Conservation (phyloP, 2,797 vertebrate species). For the Gymnoscopelus microlampas region DNA sequence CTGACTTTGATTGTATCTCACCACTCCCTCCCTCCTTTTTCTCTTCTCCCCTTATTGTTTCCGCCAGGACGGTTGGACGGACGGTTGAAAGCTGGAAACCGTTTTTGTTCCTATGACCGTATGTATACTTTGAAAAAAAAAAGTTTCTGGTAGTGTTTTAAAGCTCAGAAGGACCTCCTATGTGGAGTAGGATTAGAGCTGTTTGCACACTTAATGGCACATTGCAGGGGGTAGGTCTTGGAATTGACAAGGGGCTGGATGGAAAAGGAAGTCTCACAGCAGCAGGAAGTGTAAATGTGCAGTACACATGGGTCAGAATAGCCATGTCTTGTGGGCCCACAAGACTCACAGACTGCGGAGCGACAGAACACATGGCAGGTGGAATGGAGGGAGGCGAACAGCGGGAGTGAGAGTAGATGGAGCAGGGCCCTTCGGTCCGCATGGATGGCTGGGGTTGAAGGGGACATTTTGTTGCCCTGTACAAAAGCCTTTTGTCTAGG, state of each 20-base stretch:
- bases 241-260: slow-evolving; percentile 24
- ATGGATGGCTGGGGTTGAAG: slow-evolving; percentile 10
- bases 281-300: slow-evolving; percentile 26
- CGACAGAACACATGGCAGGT: slow-evolving; percentile 25
- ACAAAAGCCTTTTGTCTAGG: slow-evolving; percentile 7
- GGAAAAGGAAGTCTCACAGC: slow-evolving; percentile 29
- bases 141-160: not conserved
- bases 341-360: not conserved
- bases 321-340: slow-evolving; percentile 36
- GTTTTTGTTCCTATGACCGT: no score
- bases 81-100: no score
- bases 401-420: slow-evolving; percentile 45
- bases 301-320: slow-evolving; percentile 38
- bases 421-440: slow-evolving; percentile 25
- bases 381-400: slow-evolving; percentile 23
- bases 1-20: not conserved
- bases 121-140: not conserved
- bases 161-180: slow-evolving; percentile 1
- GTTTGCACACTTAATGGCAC: slow-evolving; percentile 36
- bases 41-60: slow-evolving; percentile 1
- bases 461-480: slow-evolving; percentile 22
- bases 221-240: slow-evolving; percentile 5
- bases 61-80: no score
- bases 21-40: not conserved
- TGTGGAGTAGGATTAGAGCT: slow-evolving; percentile 34